Conservation (phyloP, 2,888 invertebrate species). For the Drosophila recens region DNA sequence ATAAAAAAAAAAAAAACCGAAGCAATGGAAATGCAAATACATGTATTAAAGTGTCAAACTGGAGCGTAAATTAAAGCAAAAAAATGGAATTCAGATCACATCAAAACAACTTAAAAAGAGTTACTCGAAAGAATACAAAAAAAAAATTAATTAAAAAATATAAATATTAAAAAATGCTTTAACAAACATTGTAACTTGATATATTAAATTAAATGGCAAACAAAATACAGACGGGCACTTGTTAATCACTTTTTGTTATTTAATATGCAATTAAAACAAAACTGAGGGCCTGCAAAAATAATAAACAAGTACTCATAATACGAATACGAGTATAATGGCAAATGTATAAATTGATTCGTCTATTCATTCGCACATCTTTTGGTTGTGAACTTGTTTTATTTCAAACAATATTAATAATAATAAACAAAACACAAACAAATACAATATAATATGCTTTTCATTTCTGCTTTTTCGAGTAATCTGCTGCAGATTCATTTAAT, state of each 20-base stretch:
- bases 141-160: slow-evolving; percentile 3
- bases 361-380: slow-evolving; percentile 74
- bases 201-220: slow-evolving; percentile 48
- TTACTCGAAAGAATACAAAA: slow-evolving; percentile 7
- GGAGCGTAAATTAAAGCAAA: slow-evolving; percentile 10
- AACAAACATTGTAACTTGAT: slow-evolving; percentile 55
- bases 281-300: slow-evolving; percentile 37
- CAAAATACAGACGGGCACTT: slow-evolving; percentile 47
- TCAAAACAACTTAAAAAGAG: slow-evolving; percentile 19
- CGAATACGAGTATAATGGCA: slow-evolving; percentile 31
- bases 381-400: slow-evolving; percentile 71
- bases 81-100: slow-evolving; percentile 26
- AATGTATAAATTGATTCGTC: slow-evolving; percentile 73
- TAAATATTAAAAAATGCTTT: slow-evolving; percentile 35
- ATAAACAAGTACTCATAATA: slow-evolving; percentile 22
- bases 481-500: slow-evolving; percentile 30
- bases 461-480: slow-evolving; percentile 23
- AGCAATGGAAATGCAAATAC: background rate
- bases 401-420: slow-evolving; percentile 39
- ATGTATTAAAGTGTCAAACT: slow-evolving; percentile 36
- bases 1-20: background rate
- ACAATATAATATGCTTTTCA: slow-evolving; percentile 20
- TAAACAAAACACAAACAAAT: slow-evolving; percentile 38
- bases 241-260: slow-evolving; percentile 71
- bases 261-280: slow-evolving; percentile 66